These are phyloP conservation scores for Brenthis daphne DNA, from an alignment of 2,888 invertebrate species.

Conservation along the genomic window DNA sequence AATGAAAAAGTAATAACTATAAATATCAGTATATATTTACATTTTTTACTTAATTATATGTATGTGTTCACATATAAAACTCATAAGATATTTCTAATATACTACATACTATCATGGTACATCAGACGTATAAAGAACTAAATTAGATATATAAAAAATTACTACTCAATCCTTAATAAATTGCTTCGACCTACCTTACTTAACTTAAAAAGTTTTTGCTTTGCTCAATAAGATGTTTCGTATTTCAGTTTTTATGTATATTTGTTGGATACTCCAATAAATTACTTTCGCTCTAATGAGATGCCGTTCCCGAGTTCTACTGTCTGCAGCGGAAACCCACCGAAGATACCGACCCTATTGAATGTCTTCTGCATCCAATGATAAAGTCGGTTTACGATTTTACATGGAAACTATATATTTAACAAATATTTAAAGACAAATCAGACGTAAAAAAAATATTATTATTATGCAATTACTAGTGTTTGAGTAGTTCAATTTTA, in stretches of 20 bases:
- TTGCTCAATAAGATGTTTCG: constrained; percentile 8
- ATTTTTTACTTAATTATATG: too few relatives aligned
- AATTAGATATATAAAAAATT: too few relatives aligned
- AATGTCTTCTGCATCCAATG: constrained; percentile 15
- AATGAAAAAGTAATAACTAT: too few relatives aligned
- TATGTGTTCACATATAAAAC: too few relatives aligned
- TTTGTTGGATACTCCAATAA: constrained; percentile 23
- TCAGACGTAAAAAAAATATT: too few relatives aligned
- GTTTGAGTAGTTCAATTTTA: too few relatives aligned
- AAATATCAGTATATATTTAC: too few relatives aligned
- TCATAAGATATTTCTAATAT: too few relatives aligned
- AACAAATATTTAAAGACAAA: neutral
- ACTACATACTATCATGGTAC: too few relatives aligned
- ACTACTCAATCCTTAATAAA: too few relatives aligned
- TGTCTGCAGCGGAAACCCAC: constrained; percentile 27
- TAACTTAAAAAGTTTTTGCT: constrained; percentile 12
- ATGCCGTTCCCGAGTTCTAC: constrained; percentile 19
- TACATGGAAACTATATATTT: neutral
- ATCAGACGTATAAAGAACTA: too few relatives aligned
- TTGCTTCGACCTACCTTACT: neutral
- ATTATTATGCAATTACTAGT: too few relatives aligned
- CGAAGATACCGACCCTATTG: constrained; percentile 21
- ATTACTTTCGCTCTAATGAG: constrained; percentile 25
- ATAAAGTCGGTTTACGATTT: constrained; percentile 11
- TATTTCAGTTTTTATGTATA: constrained; percentile 14